These are phyloP conservation scores for Formica selysi DNA, from an alignment of 1,140 invertebrate species.

Conservation along the genomic window DNA sequence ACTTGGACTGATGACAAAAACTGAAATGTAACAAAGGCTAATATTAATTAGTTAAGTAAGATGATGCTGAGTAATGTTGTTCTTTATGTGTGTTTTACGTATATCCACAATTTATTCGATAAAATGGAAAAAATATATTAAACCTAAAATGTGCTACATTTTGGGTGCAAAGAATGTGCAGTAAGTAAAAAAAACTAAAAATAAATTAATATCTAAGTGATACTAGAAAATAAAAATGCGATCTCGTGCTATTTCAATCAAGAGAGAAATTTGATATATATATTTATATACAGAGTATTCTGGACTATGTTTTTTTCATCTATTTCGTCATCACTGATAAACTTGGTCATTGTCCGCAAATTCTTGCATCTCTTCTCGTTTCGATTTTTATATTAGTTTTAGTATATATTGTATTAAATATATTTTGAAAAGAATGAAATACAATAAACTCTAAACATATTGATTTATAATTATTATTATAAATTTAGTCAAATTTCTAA, in stretches of 20 bases:
- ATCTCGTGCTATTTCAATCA: slow-evolving; percentile 76
- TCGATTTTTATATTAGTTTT: slow-evolving; percentile 38
- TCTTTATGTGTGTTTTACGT: slow-evolving; percentile 80
- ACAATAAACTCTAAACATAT: slow-evolving; percentile 29
- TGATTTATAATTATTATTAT: background rate
- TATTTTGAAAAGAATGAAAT: background rate
- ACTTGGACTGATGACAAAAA: slow-evolving; percentile 77
- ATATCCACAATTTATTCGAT: slow-evolving; percentile 81
- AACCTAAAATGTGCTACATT: slow-evolving; percentile 72
- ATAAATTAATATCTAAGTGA: slow-evolving; percentile 77
- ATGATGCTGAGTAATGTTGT: slow-evolving; percentile 79
- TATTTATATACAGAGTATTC: slow-evolving; percentile 80
- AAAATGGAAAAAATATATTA: slow-evolving; percentile 77
- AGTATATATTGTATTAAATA: slow-evolving; percentile 16
- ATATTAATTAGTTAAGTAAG: slow-evolving; percentile 78
- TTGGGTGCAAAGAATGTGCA: slow-evolving; percentile 78
- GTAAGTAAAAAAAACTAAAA: slow-evolving; percentile 68
- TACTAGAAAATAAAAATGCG: slow-evolving; percentile 77
- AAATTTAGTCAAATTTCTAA: slow-evolving; percentile 8
- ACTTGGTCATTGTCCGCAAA: background rate
- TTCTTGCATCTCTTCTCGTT: background rate
- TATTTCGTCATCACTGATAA: background rate
- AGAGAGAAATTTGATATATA: slow-evolving; percentile 77
- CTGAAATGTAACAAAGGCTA: slow-evolving; percentile 75
- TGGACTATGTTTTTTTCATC: slow-evolving; percentile 65